A percentile compares a stretch with the other conserved stretches of the same genome.
Conservation (phyloP, 2,113 vertebrate species). For the Syngnathoides biaculeatus region DNA sequence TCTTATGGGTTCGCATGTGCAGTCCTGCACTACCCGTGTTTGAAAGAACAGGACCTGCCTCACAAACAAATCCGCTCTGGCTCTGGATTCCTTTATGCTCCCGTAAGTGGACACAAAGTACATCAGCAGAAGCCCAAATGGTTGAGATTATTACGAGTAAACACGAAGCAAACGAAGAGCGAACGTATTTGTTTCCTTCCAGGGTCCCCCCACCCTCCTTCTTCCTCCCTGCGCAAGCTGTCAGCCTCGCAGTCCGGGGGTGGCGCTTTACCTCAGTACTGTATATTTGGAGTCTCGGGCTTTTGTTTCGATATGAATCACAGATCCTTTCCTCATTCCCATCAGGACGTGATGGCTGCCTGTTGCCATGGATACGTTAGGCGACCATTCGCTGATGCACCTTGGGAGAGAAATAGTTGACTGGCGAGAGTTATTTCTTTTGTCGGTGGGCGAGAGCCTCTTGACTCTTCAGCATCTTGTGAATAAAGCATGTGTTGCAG, state of each 20-base stretch:
- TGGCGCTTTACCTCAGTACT: slow-evolving; percentile 56
- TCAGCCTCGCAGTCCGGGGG: slow-evolving; percentile 56
- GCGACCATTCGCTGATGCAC: slow-evolving; percentile 44
- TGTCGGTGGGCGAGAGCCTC: slow-evolving; percentile 15
- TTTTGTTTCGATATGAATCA: slow-evolving; percentile 69
- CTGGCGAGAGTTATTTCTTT: slow-evolving; percentile 35
- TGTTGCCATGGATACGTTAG: slow-evolving; percentile 65
- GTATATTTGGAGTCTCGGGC: slow-evolving; percentile 62
- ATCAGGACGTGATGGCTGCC: slow-evolving; percentile 52
- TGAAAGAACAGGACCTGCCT: neutral
- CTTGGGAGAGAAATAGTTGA: slow-evolving; percentile 46
- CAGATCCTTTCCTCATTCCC: slow-evolving; percentile 47
- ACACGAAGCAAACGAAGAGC: slow-evolving; percentile 30
- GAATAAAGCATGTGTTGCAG: slow-evolving; percentile 14
- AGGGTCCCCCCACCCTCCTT: neutral
- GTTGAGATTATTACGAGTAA: slow-evolving; percentile 24
- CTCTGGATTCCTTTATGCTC: slow-evolving; percentile 12
- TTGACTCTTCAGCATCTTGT: neutral
- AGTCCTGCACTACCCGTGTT: neutral
- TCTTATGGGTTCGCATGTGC: too few relatives aligned
- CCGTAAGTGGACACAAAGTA: slow-evolving; percentile 23
- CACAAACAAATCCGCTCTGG: neutral
- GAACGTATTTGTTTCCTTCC: slow-evolving; percentile 46
- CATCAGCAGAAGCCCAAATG: slow-evolving; percentile 35
- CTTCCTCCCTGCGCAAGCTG: slow-evolving; percentile 48